phyloP scores from a whole-genome alignment of 2,113 vertebrate species.

The Sarotherodon lohbergeri region DNA sequence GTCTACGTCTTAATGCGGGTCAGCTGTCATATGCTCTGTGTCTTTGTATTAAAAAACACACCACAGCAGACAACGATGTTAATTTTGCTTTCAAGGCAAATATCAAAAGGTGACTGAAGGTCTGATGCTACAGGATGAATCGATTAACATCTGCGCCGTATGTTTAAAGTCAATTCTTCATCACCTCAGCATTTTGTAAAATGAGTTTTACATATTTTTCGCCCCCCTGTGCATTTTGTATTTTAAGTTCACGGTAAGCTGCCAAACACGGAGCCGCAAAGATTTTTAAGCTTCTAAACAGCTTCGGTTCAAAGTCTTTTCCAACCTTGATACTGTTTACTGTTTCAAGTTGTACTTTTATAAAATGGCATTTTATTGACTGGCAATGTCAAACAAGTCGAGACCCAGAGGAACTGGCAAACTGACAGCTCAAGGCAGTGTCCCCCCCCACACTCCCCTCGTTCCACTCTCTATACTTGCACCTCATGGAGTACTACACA shows the following conservation, averaged over 20 bases:
- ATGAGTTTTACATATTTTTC: neutral
- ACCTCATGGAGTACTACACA: neutral
- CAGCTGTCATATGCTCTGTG: neutral
- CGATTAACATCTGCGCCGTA: neutral
- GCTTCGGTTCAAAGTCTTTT: neutral
- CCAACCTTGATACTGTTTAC: neutral
- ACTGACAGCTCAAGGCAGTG: neutral
- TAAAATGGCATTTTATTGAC: neutral
- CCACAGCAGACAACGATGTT: neutral
- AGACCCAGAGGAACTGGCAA: neutral
- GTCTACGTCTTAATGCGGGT: slow-evolving; percentile 11
- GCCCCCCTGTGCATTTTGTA: neutral
- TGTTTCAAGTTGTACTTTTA: neutral
- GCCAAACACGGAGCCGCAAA: neutral
- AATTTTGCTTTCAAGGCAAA: neutral
- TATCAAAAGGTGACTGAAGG: neutral
- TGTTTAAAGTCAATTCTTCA: neutral
- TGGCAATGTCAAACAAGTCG: neutral
- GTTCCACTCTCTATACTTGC: neutral
- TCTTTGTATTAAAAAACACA: neutral
- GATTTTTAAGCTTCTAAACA: neutral
- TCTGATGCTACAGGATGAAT: neutral
- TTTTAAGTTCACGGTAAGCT: neutral
- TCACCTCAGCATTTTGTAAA: neutral
- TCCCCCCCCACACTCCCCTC: neutral